phyloP scores from a whole-genome alignment of 2,888 invertebrate genomes.

The Dryocosmus kuriphilus region DNA sequence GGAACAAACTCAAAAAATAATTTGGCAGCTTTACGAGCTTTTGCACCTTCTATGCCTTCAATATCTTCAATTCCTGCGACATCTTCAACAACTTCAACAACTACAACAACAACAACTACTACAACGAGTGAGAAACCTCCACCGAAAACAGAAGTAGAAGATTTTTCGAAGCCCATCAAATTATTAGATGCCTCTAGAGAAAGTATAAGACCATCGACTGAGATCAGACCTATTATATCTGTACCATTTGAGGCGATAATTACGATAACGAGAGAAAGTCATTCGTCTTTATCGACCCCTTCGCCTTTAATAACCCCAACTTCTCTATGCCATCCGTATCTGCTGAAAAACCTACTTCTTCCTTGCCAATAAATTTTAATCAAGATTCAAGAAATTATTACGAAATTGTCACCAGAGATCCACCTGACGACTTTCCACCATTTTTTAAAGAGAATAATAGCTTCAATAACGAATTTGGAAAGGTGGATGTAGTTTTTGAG shows the following conservation, averaged over 20 bases:
- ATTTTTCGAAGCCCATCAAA: constrained; percentile 45
- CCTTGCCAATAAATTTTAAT: constrained; percentile 10
- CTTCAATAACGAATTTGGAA: constrained; percentile 40
- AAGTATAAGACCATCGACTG: constrained; percentile 14
- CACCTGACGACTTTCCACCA: constrained; percentile 67
- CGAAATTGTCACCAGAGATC: constrained; percentile 57
- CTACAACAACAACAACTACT: constrained; percentile 41
- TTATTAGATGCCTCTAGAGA: not conserved
- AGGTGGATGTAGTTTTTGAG: constrained; percentile 59
- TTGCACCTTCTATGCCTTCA: not conserved
- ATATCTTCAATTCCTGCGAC: not conserved
- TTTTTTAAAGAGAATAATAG: constrained; percentile 61
- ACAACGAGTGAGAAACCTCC: constrained; percentile 38
- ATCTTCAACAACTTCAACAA: not conserved
- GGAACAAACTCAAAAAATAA: not conserved
- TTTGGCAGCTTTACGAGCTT: not conserved
- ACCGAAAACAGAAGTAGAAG: constrained; percentile 45
- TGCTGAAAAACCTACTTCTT: constrained; percentile 16
- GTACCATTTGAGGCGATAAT: constrained; percentile 74
- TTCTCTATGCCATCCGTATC: constrained; percentile 23
- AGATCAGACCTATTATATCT: constrained; percentile 63
- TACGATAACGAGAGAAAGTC: constrained; percentile 67
- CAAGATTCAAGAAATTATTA: constrained; percentile 48
- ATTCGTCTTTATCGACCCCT: not conserved
- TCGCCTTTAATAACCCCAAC: constrained; percentile 15